phyloP scores from a whole-genome alignment of 2,888 invertebrate species.

The Pollenia labialis region DNA sequence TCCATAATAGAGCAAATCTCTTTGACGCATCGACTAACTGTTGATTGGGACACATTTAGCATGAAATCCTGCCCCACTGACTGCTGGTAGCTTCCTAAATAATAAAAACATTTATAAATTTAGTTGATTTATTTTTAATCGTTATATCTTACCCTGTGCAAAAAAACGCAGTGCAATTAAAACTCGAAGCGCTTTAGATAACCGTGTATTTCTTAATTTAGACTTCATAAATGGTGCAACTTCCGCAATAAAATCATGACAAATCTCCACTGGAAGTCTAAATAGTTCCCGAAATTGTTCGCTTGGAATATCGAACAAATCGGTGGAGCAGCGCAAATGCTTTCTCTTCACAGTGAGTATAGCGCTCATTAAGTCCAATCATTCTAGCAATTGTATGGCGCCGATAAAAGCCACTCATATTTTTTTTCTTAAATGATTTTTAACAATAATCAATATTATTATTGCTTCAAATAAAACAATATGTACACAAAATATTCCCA shows the following conservation, averaged over 20 bases:
- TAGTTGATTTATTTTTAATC: no score
- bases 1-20: no score
- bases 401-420: conserved; percentile 18
- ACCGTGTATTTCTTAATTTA: not conserved
- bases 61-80: conserved; percentile 38
- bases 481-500: no score
- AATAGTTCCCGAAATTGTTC: conserved; percentile 17
- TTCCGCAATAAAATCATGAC: conserved; percentile 5
- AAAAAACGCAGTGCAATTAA: conserved; percentile 24
- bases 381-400: not conserved
- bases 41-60: not conserved
- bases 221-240: conserved; percentile 1
- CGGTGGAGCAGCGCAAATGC: conserved; percentile 28
- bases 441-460: not conserved
- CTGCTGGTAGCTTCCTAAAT: conserved; percentile 27
- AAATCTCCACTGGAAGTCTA: conserved; percentile 24
- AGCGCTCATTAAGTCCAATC: not conserved
- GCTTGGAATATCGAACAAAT: conserved; percentile 33
- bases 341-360: conserved; percentile 8
- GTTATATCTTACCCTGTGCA: conserved; percentile 14
- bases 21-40: no score
- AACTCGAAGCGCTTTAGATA: conserved; percentile 9
- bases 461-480: not conserved
- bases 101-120: not conserved
- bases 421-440: not conserved